Evolutionary conservation across 2,113 vertebrate species (phyloP), one percentile per base, ranked within the genome.

Genomic region (Tylochromis polylepis): DNA sequence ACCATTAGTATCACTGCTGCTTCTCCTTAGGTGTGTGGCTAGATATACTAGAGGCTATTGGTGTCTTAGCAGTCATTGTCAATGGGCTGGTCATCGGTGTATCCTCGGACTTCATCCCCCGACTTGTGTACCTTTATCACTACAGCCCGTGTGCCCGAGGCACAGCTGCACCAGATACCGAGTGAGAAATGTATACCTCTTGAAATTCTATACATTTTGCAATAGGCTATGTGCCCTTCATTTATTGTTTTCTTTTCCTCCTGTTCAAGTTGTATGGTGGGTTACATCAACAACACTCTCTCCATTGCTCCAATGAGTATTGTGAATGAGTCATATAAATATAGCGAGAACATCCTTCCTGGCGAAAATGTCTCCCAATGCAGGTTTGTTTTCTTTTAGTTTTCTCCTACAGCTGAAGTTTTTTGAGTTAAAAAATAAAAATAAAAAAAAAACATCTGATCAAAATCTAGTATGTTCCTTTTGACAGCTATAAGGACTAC

Each of bases 81-180:
- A 99, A 99, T 0, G 99, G 98, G 0, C 95, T 99, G 93, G 97
- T 99, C 88, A 99, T 99, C 0, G 97, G 98, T 36, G 95, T 99
- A 84, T 98, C 98, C 0, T 99, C 99, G 0, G 97, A 99, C 93
- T 99, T 99, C 95, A 97, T 99, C 77, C 99, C 99, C 1, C 84
- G 98, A 5, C 87, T 97, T 77, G 96, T 99, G 84, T 99, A 99
- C 94, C 97, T 90, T 79, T 98, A 98, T 92, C 92, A 15, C 7
- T 98, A 97, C 1, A 96, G 99, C 38, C 98, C 98, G 0, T 99
- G 98, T 82, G 29, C 27, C 1, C 90, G 31, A 1, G 85, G 97
- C 57, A 93, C 88, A 4, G 77, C 2, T 4, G 70, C 46, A 0
- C 43, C 82, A 51, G 78, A 87, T 43, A 85, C 56, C 10, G 88